A percentile compares a stretch with the other conserved stretches of the same genome.
Evolutionary conservation across 2,888 invertebrate species (phyloP).

Genomic region (Papilio demoleus): DNA sequence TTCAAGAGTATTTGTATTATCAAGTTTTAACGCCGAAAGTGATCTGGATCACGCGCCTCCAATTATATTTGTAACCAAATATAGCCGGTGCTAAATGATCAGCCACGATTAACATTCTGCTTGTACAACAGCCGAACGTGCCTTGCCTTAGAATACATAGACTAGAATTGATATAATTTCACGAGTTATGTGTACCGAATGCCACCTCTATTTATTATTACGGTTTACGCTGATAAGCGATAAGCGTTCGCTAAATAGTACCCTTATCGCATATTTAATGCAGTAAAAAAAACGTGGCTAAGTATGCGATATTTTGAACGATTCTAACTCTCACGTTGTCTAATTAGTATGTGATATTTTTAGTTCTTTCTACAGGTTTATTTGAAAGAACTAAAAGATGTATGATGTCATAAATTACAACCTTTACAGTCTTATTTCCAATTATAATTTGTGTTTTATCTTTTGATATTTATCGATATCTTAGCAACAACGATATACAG

Average conservation of each 20-base stretch:
- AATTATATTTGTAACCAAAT: constrained; percentile 34
- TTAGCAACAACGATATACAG: neutral
- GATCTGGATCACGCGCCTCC: constrained; percentile 33
- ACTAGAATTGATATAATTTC: constrained; percentile 28
- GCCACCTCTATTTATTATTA: constrained; percentile 31
- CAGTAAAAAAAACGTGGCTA: neutral
- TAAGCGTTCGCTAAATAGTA: constrained; percentile 20
- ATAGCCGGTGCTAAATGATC: constrained; percentile 33
- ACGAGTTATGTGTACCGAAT: neutral
- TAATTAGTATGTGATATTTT: neutral
- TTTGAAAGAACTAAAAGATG: neutral
- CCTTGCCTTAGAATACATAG: constrained; percentile 24
- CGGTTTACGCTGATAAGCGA: constrained; percentile 24
- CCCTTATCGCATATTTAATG: constrained; percentile 2
- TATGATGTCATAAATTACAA: neutral
- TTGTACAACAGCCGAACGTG: constrained; percentile 24
- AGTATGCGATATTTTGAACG: neutral
- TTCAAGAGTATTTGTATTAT: neutral
- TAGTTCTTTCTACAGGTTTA: neutral
- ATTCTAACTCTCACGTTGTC: neutral
- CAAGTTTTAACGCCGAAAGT: constrained; percentile 18
- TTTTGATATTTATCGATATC: constrained; percentile 6
- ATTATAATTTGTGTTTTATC: constrained; percentile 5
- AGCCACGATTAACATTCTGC: constrained; percentile 36
- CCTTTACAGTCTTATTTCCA: neutral